phyloP scores from a whole-genome alignment of 2,113 vertebrate genomes.

The Blennius ocellaris region DNA sequence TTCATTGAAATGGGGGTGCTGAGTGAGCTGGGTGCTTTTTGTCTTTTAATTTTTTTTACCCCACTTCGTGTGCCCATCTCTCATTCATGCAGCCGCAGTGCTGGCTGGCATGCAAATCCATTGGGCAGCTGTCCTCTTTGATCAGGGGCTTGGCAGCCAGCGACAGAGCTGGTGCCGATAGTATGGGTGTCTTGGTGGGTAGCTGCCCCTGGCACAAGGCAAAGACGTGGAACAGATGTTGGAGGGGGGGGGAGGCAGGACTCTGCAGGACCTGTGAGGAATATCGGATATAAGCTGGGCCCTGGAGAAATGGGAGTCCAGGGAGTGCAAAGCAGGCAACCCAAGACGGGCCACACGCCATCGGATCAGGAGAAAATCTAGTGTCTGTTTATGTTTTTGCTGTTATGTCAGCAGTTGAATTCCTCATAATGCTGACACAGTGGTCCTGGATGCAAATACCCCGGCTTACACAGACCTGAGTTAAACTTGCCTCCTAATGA shows the following conservation, averaged over 20 bases:
- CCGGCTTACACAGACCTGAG: slow-evolving; percentile 36
- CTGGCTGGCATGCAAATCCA: slow-evolving; percentile 39
- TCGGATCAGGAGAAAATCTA: slow-evolving; percentile 14
- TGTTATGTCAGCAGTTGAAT: slow-evolving; percentile 49
- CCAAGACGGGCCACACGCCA: slow-evolving; percentile 22
- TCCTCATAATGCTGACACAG: slow-evolving; percentile 62
- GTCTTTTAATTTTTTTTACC: not conserved
- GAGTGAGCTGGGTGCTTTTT: slow-evolving; percentile 27
- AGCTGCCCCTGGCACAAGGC: slow-evolving; percentile 54
- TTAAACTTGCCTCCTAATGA: slow-evolving; percentile 44
- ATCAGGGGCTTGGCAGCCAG: slow-evolving; percentile 71
- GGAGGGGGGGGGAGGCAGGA: slow-evolving; percentile 6
- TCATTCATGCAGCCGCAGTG: slow-evolving; percentile 52
- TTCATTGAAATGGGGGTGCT: slow-evolving; percentile 12
- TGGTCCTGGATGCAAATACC: slow-evolving; percentile 39
- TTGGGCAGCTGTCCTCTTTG: slow-evolving; percentile 73
- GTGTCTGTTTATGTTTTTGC: slow-evolving; percentile 39
- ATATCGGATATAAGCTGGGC: slow-evolving; percentile 10
- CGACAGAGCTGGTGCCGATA: slow-evolving; percentile 22
- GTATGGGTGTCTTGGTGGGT: slow-evolving; percentile 47
- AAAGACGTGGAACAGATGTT: slow-evolving; percentile 69
- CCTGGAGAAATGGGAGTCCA: slow-evolving; percentile 23
- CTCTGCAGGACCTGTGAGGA: slow-evolving; percentile 29
- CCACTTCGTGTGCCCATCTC: slow-evolving; percentile 19
- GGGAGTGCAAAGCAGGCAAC: slow-evolving; percentile 13